A percentile compares a stretch with the other conserved stretches of the same genome.
Conservation (phyloP, 2,888 invertebrate genomes). For the Ochropleura plecta region DNA sequence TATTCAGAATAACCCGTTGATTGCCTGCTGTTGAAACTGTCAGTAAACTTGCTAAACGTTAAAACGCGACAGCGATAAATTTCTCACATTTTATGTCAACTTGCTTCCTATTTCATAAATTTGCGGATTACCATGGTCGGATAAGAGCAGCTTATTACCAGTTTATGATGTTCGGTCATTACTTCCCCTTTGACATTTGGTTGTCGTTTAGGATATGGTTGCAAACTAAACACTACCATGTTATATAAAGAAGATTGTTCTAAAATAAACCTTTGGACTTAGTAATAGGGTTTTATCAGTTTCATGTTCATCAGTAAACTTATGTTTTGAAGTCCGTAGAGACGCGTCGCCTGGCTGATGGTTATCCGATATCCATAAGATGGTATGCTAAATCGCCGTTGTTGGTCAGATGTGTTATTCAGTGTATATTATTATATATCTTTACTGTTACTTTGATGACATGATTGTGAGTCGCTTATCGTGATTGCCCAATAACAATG, state of each 20-base stretch:
- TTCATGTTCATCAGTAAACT: slow-evolving; percentile 17
- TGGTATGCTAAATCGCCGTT: slow-evolving; percentile 66
- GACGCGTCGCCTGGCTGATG: slow-evolving; percentile 70
- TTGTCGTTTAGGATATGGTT: slow-evolving; percentile 69
- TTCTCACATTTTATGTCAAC: slow-evolving; percentile 70
- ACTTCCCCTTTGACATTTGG: slow-evolving; percentile 75
- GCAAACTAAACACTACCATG: slow-evolving; percentile 52
- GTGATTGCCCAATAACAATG: slow-evolving; percentile 35
- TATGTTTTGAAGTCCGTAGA: slow-evolving; percentile 53
- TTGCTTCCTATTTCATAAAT: slow-evolving; percentile 76
- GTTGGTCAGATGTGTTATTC: slow-evolving; percentile 71
- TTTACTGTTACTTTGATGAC: slow-evolving; percentile 52
- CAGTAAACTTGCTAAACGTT: slow-evolving; percentile 58
- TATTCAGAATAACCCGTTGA: slow-evolving; percentile 44
- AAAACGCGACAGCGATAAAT: slow-evolving; percentile 63
- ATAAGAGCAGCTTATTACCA: slow-evolving; percentile 68
- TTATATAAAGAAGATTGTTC: not conserved
- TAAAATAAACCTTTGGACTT: slow-evolving; percentile 52
- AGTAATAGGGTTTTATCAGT: slow-evolving; percentile 36
- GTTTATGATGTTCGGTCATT: slow-evolving; percentile 73
- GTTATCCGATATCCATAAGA: slow-evolving; percentile 73
- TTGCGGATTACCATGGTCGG: slow-evolving; percentile 66
- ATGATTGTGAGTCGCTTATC: slow-evolving; percentile 44
- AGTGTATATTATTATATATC: slow-evolving; percentile 54
- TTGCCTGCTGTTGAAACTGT: slow-evolving; percentile 53